These are phyloP conservation scores for Agonopterix heracliana DNA, from an alignment of 2,888 invertebrate species.

Conservation along the genomic window DNA sequence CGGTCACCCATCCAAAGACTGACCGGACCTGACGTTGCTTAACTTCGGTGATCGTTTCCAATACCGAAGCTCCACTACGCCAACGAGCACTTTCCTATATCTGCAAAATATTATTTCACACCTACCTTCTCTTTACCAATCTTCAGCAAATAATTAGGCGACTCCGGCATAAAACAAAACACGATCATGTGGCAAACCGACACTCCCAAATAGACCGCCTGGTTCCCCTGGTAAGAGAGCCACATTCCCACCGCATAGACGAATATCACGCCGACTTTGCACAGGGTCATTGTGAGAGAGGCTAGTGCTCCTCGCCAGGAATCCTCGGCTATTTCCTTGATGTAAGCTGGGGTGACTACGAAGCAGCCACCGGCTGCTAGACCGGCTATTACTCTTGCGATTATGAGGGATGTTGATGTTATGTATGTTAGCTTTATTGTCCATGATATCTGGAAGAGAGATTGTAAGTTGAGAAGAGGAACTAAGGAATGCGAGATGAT, in stretches of 20 bases:
- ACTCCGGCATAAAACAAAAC: slow-evolving; percentile 56
- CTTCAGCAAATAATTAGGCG: slow-evolving; percentile 52
- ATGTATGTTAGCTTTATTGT: slow-evolving; percentile 37
- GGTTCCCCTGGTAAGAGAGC: slow-evolving; percentile 36
- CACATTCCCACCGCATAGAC: slow-evolving; percentile 49
- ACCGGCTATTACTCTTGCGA: slow-evolving; percentile 42
- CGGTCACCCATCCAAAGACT: too few species aligned
- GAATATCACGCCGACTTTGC: slow-evolving; percentile 54
- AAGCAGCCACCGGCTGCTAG: slow-evolving; percentile 49
- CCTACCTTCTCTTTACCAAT: slow-evolving; percentile 46
- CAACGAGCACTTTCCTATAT: too few species aligned
- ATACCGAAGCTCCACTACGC: too few species aligned
- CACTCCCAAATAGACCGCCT: slow-evolving; percentile 38
- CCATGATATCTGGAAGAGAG: slow-evolving; percentile 47
- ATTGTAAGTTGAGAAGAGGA: not conserved
- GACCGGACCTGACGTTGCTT: too few species aligned
- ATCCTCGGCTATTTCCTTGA: slow-evolving; percentile 53
- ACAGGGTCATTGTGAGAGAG: slow-evolving; percentile 50
- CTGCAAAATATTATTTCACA: not conserved
- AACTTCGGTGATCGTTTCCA: too few species aligned
- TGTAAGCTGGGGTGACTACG: slow-evolving; percentile 47
- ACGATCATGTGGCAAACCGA: slow-evolving; percentile 32
- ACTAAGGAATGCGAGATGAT: not conserved
- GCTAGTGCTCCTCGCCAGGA: slow-evolving; percentile 43
- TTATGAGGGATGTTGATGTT: slow-evolving; percentile 32